phyloP scores from a whole-genome alignment of 2,888 invertebrate genomes.

The Phragmatobia fuliginosa region DNA sequence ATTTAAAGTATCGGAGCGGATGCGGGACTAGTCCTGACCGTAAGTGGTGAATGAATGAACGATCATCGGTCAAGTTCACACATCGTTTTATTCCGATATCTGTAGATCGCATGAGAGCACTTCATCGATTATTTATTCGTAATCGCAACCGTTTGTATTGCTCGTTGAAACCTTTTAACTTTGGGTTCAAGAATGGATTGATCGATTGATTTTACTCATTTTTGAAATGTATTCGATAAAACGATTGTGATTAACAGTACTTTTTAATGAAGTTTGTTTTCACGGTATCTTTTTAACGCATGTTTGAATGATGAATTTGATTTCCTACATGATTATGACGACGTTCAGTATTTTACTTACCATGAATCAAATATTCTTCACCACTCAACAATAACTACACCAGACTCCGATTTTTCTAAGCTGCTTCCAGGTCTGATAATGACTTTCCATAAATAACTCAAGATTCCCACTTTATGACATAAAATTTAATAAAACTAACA shows the following conservation, averaged over 20 bases:
- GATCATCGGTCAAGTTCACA: constrained; percentile 61
- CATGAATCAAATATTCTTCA: neutral
- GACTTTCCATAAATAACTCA: neutral
- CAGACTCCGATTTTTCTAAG: too few relatives aligned
- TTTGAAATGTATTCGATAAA: constrained; percentile 19
- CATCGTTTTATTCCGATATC: constrained; percentile 48
- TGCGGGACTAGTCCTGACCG: constrained; percentile 58
- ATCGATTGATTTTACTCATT: constrained; percentile 21
- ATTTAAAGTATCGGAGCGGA: constrained; percentile 63
- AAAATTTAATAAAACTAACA: neutral
- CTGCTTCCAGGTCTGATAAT: too few relatives aligned
- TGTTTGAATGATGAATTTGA: neutral
- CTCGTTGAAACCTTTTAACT: constrained; percentile 37
- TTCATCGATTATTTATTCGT: constrained; percentile 37
- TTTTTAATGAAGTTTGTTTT: constrained; percentile 15
- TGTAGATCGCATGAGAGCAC: constrained; percentile 30
- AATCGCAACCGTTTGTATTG: constrained; percentile 31
- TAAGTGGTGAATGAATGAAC: constrained; percentile 57
- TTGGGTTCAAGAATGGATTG: constrained; percentile 19
- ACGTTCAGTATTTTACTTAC: neutral
- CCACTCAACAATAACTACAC: too few relatives aligned
- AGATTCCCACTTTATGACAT: neutral
- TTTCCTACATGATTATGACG: neutral
- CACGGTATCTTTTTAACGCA: constrained; percentile 2
- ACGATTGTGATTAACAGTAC: constrained; percentile 1